These are phyloP conservation scores for Epinephelus awoara DNA, from an alignment of 2,797 vertebrate species.

Conservation along the genomic window DNA sequence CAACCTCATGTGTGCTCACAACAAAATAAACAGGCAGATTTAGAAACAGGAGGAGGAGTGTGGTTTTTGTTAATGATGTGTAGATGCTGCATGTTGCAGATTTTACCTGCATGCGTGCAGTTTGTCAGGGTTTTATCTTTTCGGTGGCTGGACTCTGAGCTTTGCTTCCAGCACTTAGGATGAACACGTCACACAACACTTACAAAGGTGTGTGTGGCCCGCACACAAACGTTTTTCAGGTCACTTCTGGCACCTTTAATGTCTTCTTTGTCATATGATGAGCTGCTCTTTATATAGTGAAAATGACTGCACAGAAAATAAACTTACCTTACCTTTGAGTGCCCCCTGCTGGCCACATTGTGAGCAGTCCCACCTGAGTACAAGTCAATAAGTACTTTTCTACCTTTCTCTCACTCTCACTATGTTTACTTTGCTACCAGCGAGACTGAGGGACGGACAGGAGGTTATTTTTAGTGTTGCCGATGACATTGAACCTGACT, in stretches of 20 bases:
- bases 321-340: conserved; percentile 8
- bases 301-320: not conserved
- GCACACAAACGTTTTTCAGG: not conserved
- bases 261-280: not conserved
- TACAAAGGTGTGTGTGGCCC: not conserved
- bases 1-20: not conserved
- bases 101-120: not conserved
- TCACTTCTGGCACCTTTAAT: not conserved
- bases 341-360: conserved; percentile 61
- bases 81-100: conserved; percentile 1
- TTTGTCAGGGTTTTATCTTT: conserved; percentile 42
- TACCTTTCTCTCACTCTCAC: not conserved
- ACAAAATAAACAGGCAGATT: conserved; percentile 8
- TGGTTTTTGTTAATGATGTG: conserved; percentile 3
- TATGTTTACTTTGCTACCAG: conserved; percentile 46
- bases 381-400: not conserved
- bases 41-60: not conserved
- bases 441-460: not conserved
- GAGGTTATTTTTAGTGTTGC: conserved; percentile 68
- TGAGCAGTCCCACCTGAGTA: not conserved
- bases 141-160: conserved; percentile 64
- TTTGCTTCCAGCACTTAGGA: conserved; percentile 32
- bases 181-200: conserved; percentile 38
- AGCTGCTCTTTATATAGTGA: not conserved
- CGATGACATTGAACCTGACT: conserved; percentile 64